These are phyloP conservation scores for Horisme vitalbata DNA, from an alignment of 2,888 invertebrate species.

Conservation along the genomic window DNA sequence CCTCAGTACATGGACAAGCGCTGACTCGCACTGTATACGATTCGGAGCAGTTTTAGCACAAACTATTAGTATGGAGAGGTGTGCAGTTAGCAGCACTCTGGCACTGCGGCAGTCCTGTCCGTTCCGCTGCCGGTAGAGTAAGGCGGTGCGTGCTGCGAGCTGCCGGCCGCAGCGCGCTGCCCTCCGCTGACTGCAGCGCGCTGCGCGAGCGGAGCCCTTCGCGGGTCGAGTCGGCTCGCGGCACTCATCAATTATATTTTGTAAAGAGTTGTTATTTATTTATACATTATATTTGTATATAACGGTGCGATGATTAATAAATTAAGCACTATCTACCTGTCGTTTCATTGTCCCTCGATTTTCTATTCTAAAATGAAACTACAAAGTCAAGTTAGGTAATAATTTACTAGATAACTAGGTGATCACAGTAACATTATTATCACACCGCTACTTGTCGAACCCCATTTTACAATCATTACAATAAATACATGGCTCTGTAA, in stretches of 20 bases:
- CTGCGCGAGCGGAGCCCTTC: slow-evolving; percentile 58
- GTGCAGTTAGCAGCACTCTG: too few species aligned
- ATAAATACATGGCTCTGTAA: not conserved
- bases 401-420: slow-evolving; percentile 8
- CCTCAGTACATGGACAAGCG: too few species aligned
- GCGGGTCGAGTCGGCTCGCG: slow-evolving; percentile 49
- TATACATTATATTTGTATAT: slow-evolving; percentile 81
- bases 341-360: slow-evolving; percentile 49
- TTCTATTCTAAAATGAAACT: slow-evolving; percentile 3
- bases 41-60: slow-evolving; percentile 13
- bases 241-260: slow-evolving; percentile 70
- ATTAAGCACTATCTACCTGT: slow-evolving; percentile 65
- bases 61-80: slow-evolving; percentile 3
- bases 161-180: slow-evolving; percentile 8
- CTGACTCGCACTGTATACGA: slow-evolving; percentile 15
- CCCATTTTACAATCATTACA: not conserved
- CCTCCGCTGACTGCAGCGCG: slow-evolving; percentile 3
- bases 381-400: not conserved
- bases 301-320: slow-evolving; percentile 78
- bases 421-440: slow-evolving; percentile 10
- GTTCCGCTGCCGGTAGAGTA: slow-evolving; percentile 12
- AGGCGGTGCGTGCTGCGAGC: slow-evolving; percentile 16
- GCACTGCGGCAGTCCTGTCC: slow-evolving; percentile 9
- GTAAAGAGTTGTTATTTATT: slow-evolving; percentile 80
- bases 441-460: slow-evolving; percentile 4